Evolutionary conservation across 2,888 invertebrate genomes (phyloP).

Genomic region (Cephus runcator): DNA sequence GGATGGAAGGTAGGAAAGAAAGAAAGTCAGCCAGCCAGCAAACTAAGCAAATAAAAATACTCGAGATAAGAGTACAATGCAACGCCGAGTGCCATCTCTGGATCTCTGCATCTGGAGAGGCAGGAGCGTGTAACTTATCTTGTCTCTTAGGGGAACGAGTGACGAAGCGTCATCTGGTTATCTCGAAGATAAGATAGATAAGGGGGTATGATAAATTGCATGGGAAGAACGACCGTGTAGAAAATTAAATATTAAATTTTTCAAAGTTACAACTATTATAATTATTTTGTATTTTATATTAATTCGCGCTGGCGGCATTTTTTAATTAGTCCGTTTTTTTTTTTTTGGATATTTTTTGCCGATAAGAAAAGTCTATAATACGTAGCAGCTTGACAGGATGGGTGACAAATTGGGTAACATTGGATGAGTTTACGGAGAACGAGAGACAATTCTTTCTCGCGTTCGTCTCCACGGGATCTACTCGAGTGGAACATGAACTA

Average conservation of each 20-base stretch:
- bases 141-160: not conserved
- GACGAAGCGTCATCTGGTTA: not conserved
- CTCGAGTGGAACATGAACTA: not conserved
- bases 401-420: not conserved
- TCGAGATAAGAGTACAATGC: slow-evolving; percentile 3
- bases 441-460: not conserved
- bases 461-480: not conserved
- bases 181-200: not conserved
- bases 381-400: too few species aligned
- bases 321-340: too few species aligned
- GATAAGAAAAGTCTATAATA: too few species aligned
- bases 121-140: not conserved
- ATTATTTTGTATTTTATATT: too few species aligned
- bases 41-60: not conserved
- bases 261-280: too few species aligned
- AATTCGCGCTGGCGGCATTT: too few species aligned
- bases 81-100: not conserved
- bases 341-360: too few species aligned
- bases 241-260: not conserved
- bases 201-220: not conserved
- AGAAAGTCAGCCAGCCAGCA: not conserved
- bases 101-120: not conserved
- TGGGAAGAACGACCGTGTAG: not conserved
- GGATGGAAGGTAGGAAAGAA: not conserved
- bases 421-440: not conserved